Conservation (phyloP, 2,888 invertebrate species). For the Enchytraeus crypticus region DNA sequence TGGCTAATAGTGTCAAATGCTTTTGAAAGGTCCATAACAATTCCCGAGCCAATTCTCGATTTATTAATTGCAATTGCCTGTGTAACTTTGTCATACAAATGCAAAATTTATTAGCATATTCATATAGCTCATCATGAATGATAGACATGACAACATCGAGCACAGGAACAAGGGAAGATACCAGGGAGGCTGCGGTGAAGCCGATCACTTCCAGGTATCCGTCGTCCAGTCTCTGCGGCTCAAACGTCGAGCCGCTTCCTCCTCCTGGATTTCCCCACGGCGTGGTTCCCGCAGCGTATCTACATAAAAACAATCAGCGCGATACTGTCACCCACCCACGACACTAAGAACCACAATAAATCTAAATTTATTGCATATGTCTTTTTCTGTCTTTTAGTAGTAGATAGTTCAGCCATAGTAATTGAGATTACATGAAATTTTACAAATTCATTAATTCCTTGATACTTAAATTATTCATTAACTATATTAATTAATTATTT, state of each 20-base stretch:
- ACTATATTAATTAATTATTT: too few species aligned
- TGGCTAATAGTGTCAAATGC: too few species aligned
- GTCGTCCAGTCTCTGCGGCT: constrained; percentile 78
- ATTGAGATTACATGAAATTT: too few species aligned
- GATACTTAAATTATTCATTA: too few species aligned
- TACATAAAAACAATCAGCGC: constrained; percentile 47
- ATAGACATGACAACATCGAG: too few species aligned
- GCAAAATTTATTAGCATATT: not conserved
- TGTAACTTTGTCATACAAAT: not conserved
- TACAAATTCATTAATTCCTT: too few species aligned
- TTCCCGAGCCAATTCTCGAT: too few species aligned
- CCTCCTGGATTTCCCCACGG: constrained; percentile 82
- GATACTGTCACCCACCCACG: not conserved
- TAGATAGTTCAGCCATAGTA: constrained; percentile 22
- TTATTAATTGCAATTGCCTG: too few species aligned
- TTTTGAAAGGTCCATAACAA: too few species aligned
- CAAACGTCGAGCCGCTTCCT: constrained; percentile 58
- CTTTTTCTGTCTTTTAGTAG: not conserved
- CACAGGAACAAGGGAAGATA: constrained; percentile 49
- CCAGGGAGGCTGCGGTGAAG: constrained; percentile 90
- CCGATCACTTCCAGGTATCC: constrained; percentile 94
- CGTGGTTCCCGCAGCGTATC: constrained; percentile 89
- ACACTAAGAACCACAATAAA: too few species aligned
- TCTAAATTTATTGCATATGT: too few species aligned
- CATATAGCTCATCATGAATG: too few species aligned